These are phyloP conservation scores for Ambastaia sidthimunki DNA, from an alignment of 2,797 vertebrate species.

Conservation along the genomic window DNA sequence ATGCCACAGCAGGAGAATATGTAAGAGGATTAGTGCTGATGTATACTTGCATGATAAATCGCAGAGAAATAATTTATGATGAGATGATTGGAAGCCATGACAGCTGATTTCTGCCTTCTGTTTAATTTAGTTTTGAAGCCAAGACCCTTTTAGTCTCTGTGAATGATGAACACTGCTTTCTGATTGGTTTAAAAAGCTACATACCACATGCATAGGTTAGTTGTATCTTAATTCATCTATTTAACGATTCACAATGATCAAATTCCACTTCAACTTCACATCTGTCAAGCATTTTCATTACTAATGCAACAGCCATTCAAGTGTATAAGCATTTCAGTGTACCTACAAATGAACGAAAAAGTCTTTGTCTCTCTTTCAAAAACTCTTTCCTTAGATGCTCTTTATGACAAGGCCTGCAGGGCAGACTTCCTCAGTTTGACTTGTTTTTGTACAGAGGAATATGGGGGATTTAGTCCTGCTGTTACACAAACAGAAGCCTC, in stretches of 20 bases:
- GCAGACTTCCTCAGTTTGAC: conserved; percentile 43
- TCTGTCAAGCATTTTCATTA: not conserved
- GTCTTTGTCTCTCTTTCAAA: not conserved
- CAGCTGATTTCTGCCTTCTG: conserved; percentile 19
- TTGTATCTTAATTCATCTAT: not conserved
- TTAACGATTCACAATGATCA: not conserved
- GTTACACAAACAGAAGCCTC: conserved; percentile 41
- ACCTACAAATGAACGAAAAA: conserved; percentile 2
- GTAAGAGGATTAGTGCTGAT: conserved; percentile 33
- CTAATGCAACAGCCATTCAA: not conserved
- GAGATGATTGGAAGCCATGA: conserved; percentile 12
- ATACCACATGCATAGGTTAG: not conserved
- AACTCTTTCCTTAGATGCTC: conserved; percentile 6
- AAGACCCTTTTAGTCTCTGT: not conserved
- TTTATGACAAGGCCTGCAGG: conserved; percentile 28
- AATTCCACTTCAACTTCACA: too few species aligned
- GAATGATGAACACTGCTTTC: not conserved
- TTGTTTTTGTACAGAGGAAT: conserved; percentile 40
- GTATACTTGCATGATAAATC: not conserved
- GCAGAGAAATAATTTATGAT: not conserved
- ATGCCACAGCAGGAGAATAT: not conserved
- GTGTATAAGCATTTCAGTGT: not conserved
- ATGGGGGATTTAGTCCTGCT: conserved; percentile 42
- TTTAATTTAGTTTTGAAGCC: not conserved
- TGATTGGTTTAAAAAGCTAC: not conserved